These are phyloP conservation scores for Chlamydotis undulata DNA, from an alignment of 2,113 vertebrate genomes.

Conservation along the genomic window DNA sequence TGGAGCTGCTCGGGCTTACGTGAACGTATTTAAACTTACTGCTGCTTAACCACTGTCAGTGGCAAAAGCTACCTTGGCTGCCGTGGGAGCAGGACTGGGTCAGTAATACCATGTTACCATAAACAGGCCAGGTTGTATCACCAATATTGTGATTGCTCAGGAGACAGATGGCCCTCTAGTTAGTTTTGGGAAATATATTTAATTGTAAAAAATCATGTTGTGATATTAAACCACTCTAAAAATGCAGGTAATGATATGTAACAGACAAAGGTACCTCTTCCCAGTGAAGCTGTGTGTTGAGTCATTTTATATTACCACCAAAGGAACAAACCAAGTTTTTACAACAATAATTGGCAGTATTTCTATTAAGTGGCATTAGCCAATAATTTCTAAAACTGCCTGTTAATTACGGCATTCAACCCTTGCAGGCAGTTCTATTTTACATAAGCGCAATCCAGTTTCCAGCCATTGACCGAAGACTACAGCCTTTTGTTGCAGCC, in stretches of 20 bases:
- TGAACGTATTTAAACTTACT: not conserved
- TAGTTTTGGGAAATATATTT: not conserved
- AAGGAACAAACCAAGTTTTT: conserved; percentile 11
- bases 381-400: conserved; percentile 35
- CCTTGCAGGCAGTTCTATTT: conserved; percentile 40
- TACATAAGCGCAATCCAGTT: not conserved
- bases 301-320: not conserved
- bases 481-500: not conserved
- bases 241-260: not conserved
- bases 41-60: not conserved
- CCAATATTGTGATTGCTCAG: not conserved
- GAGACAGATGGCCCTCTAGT: not conserved
- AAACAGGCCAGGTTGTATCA: not conserved
- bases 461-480: not conserved
- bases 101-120: not conserved
- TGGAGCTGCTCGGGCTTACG: not conserved
- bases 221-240: not conserved
- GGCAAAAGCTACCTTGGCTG: not conserved
- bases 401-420: conserved; percentile 10
- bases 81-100: rapidly evolving
- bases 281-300: not conserved
- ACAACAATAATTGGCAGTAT: conserved; percentile 28
- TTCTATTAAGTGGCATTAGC: conserved; percentile 38
- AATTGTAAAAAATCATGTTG: not conserved
- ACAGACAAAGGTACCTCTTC: not conserved